Percentiles rank a stretch among this genome's conserved stretches.
Conservation (phyloP, 2,113 vertebrate genomes). For the Rostratula benghalensis region DNA sequence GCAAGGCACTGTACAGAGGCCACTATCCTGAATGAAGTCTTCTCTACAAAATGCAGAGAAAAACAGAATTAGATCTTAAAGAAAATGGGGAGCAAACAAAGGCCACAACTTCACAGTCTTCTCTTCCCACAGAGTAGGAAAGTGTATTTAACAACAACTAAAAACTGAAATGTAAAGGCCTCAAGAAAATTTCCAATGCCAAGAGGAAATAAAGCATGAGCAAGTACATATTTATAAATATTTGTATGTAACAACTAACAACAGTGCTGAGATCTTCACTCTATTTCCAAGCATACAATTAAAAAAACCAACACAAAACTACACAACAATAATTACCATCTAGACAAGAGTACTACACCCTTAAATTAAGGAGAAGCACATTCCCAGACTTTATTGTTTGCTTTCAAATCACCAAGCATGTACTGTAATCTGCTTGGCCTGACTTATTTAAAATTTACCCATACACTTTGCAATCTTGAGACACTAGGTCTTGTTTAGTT, state of each 20-base stretch:
- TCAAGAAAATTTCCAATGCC: neutral
- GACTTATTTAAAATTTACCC: neutral
- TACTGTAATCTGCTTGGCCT: neutral
- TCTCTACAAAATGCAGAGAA: neutral
- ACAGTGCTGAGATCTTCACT: neutral
- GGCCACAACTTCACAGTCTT: neutral
- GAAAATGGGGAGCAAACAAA: neutral
- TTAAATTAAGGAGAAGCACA: neutral
- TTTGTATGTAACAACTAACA: neutral
- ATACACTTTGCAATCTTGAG: neutral
- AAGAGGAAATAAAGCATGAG: neutral
- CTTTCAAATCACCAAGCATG: neutral
- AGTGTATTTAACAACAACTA: neutral
- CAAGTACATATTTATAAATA: neutral
- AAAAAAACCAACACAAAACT: neutral
- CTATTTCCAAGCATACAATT: neutral
- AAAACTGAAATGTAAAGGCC: neutral
- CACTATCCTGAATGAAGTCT: neutral
- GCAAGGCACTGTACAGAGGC: neutral
- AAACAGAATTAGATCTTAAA: neutral
- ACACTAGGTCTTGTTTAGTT: neutral
- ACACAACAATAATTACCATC: slow-evolving; percentile 6
- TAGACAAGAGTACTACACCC: neutral
- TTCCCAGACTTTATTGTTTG: neutral
- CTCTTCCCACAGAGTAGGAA: neutral